A percentile compares a stretch with the other conserved stretches of the same genome.
Conservation (phyloP, 1,140 invertebrate genomes). For the Littorina saxatilis region DNA sequence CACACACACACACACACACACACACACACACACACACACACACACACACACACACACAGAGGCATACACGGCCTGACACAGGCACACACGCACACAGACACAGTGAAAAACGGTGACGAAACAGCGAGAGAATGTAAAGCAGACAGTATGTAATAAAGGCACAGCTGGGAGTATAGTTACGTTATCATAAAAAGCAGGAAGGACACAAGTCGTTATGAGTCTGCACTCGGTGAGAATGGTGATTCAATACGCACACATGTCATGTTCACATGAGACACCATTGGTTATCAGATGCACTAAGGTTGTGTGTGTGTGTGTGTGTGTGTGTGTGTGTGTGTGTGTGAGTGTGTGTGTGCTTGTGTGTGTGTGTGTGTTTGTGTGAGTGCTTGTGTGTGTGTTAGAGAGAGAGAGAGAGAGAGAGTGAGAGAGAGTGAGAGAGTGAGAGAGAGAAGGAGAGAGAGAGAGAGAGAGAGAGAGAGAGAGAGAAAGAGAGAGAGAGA, state of each 20-base stretch:
- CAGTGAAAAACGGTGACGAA: not conserved
- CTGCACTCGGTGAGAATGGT: too few relatives aligned
- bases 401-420: slow-evolving; percentile 5
- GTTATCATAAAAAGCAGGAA: not conserved
- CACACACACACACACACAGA: slow-evolving; percentile 27
- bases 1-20: not conserved
- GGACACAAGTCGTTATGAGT: too few relatives aligned
- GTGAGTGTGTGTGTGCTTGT: too few relatives aligned
- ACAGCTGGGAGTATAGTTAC: not conserved
- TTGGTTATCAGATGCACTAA: too few relatives aligned
- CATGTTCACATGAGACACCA: too few relatives aligned
- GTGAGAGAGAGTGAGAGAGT: not conserved
- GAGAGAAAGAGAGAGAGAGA: slow-evolving; percentile 4
- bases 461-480: not conserved
- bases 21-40: slow-evolving; percentile 1
- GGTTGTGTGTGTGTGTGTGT: too few relatives aligned
- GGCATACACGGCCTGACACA: too few relatives aligned
- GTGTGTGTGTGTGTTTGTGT: too few relatives aligned
- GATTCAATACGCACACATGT: too few relatives aligned
- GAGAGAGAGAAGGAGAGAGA: not conserved
- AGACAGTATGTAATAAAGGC: not conserved
- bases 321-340: too few relatives aligned
- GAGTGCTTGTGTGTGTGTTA: too few relatives aligned
- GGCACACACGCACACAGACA: too few relatives aligned
- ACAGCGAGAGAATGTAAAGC: not conserved